Percentiles rank a stretch among this genome's conserved stretches.
Evolutionary conservation across 2,888 invertebrate genomes (phyloP).

Genomic region (Phaedon cochleariae): DNA sequence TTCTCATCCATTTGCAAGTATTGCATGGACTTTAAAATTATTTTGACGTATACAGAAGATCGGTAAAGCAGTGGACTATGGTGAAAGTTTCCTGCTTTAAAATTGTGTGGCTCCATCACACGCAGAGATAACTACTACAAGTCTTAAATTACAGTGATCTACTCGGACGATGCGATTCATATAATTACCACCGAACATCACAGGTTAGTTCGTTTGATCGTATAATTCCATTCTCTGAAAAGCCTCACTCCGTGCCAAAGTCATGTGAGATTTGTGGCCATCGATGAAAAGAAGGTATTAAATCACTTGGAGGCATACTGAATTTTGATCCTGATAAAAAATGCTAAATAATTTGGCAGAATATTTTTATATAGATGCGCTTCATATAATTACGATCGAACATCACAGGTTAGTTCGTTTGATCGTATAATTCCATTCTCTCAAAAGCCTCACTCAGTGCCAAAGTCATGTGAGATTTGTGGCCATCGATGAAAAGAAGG

Average conservation of each 20-base stretch:
- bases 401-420: background rate
- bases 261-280: no score
- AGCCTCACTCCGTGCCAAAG: no score
- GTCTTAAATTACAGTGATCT: background rate
- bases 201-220: background rate
- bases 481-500: no score
- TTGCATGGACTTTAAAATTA: background rate
- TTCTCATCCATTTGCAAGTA: background rate
- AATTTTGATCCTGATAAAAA: no score
- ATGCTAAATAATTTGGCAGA: no score
- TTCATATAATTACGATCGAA: background rate
- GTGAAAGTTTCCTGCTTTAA: background rate
- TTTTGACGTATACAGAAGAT: background rate
- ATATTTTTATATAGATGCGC: no score
- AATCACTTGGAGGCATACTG: no score
- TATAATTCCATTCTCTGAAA: no score
- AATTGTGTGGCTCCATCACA: no score
- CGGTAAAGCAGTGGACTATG: background rate
- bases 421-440: background rate
- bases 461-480: no score
- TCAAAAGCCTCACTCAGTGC: no score
- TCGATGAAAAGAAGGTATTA: no score
- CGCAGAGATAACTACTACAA: background rate
- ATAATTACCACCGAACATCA: background rate
- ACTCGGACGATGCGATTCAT: conserved; percentile 1